Percentiles rank a stretch among this genome's conserved stretches.
phyloP scores from a whole-genome alignment of 1,140 invertebrate species.

The Cydia amplana region DNA sequence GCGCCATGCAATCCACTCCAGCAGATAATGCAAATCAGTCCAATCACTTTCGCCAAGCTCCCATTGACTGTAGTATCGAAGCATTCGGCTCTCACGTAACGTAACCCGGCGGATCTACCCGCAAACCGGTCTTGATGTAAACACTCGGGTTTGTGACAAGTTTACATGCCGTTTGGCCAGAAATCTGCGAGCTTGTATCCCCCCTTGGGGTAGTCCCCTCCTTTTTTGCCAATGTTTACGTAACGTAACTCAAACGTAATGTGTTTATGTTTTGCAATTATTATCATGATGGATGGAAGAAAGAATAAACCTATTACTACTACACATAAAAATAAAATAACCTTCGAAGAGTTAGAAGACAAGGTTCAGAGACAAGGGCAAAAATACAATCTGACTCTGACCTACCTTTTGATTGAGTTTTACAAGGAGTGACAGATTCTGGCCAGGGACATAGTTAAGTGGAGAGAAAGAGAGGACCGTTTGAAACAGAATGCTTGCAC shows the following conservation, averaged over 20 bases:
- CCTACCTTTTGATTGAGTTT: background rate
- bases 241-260: background rate
- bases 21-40: slow-evolving; percentile 34
- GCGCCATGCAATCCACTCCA: slow-evolving; percentile 42
- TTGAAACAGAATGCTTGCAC: background rate
- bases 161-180: background rate
- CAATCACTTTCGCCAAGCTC: slow-evolving; percentile 45
- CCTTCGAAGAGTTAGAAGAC: too few relatives aligned
- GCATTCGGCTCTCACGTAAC: slow-evolving; percentile 33
- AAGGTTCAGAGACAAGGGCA: background rate
- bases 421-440: background rate
- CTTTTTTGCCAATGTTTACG: background rate
- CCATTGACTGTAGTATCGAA: slow-evolving; percentile 40
- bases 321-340: too few relatives aligned
- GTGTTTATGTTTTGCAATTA: background rate
- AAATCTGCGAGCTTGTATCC: background rate
- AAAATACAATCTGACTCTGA: background rate
- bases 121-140: slow-evolving; percentile 34
- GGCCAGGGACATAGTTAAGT: background rate
- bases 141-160: slow-evolving; percentile 20
- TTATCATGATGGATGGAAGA: too few relatives aligned
- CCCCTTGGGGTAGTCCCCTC: background rate
- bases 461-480: background rate
- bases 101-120: slow-evolving; percentile 10
- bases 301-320: too few relatives aligned